phyloP scores from a whole-genome alignment of 2,797 vertebrate genomes.

The Microctenopoma stevenorrisi region DNA sequence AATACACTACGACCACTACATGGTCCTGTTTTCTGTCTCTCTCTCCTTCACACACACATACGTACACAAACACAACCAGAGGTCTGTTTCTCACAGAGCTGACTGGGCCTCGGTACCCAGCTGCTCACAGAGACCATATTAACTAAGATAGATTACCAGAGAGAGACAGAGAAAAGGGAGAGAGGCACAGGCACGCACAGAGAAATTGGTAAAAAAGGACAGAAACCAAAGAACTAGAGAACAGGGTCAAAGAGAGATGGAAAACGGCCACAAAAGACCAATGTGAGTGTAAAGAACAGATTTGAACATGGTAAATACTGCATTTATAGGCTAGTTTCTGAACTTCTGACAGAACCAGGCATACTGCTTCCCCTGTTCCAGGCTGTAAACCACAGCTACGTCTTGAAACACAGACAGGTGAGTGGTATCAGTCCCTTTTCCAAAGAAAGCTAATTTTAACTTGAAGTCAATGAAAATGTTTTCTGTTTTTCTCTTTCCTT shows the following conservation, averaged over 20 bases:
- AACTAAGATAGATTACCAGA: constrained; percentile 85
- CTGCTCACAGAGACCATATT: constrained; percentile 83
- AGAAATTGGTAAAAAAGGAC: constrained; percentile 11
- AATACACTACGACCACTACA: constrained; percentile 15
- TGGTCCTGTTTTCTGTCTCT: constrained; percentile 23
- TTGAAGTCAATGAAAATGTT: neutral
- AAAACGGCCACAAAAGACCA: constrained; percentile 1
- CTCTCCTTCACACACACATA: constrained; percentile 1
- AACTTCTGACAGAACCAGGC: neutral
- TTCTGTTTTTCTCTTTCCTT: neutral
- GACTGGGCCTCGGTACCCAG: constrained; percentile 80
- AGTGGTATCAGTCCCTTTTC: neutral
- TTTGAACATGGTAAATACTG: neutral
- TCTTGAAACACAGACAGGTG: neutral
- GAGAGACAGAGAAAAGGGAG: constrained; percentile 21
- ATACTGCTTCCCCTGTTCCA: neutral
- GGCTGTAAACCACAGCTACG: constrained; percentile 6
- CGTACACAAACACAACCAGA: constrained; percentile 43
- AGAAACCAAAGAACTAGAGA: neutral
- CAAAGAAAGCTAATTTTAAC: neutral
- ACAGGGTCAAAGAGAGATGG: neutral
- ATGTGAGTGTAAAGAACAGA: neutral
- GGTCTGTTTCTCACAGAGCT: constrained; percentile 68
- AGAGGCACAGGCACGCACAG: constrained; percentile 23
- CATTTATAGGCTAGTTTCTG: neutral